These are phyloP conservation scores for Tylochromis polylepis DNA, from an alignment of 2,113 vertebrate genomes.

Conservation along the genomic window DNA sequence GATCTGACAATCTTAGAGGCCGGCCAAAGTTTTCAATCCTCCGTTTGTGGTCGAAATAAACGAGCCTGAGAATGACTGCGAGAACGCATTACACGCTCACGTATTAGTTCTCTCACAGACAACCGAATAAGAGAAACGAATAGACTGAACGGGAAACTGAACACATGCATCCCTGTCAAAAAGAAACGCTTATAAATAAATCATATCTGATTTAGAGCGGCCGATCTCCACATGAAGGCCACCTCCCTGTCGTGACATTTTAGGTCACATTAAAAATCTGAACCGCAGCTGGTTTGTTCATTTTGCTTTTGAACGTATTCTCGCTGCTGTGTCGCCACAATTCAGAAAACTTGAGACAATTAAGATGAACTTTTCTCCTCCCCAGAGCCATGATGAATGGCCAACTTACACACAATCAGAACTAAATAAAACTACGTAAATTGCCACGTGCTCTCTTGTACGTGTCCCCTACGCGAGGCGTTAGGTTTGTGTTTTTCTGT, in stretches of 20 bases:
- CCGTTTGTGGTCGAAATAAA: not conserved
- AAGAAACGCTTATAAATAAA: no score
- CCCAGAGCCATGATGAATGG: not conserved
- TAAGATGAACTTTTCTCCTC: no score
- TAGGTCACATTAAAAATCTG: no score
- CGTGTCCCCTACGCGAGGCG: accelerated
- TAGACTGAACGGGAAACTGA: accelerated
- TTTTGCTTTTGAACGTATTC: no score
- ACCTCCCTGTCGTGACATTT: not conserved
- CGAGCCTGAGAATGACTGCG: accelerated
- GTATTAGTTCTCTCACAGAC: accelerated
- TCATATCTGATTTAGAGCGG: accelerated
- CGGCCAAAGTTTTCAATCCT: not conserved
- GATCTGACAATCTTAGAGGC: not conserved
- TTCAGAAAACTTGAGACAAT: no score
- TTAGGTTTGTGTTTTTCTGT: not conserved
- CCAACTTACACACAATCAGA: not conserved
- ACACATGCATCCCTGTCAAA: not conserved
- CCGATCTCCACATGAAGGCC: accelerated
- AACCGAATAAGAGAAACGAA: not conserved
- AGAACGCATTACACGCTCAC: not conserved
- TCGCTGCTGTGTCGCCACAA: no score
- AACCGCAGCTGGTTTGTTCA: no score
- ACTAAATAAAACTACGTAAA: accelerated
- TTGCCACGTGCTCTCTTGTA: accelerated